Base-by-base conservation (phyloP, 2,888 invertebrate species). In the Stramonita haemastoma region DNA sequence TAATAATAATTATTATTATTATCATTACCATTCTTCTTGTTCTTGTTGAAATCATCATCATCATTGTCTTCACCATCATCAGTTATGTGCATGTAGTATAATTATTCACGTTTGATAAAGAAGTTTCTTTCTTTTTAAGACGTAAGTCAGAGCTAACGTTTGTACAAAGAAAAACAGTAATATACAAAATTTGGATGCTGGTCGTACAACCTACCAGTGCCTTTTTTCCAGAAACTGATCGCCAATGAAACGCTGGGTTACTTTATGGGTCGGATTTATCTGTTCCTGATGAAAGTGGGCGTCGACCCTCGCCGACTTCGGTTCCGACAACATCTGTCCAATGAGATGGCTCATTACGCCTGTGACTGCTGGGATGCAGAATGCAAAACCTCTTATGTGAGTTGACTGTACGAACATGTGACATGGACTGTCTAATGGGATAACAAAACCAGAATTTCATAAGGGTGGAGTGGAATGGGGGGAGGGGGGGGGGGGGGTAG, bases 301-400 rank as follows among this genome's bases (percentile, higher is more conserved):
- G 97, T 99, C 89, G 98, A 98, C 94, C 97, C 98, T 0, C 97
- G 97, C 86, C 97, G 98, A 93, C 96, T 99, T 89, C 97, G 99
- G 81, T 99, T 99, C 96, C 97, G 99, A 60, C 99, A 99, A 95
- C 99, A 99, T 95, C 98, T 99, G 98, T 97, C 98, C 91, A 99
- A 99, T 96, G 99, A 99, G 96, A 99, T 99, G 99, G 99, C 99
- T 92, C 99, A 99, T 96, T 99, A 99, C 96, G 99, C 99, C 17
- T 98, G 98, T 96, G 99, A 99, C 96, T 99, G 99, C 95, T 99
- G 99, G 99, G 99, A 99, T 97, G 99, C 99, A 0, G 99, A 99
- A 96, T 98, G 98, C 95, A 97, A 99, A 46, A 99, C 99, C 4
- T 99, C 99, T 89, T 99, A 99, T 96, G 98, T 97, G 96, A 97